Evolutionary conservation across 2,113 vertebrate species (phyloP).

Genomic region (Mastomys coucha): DNA sequence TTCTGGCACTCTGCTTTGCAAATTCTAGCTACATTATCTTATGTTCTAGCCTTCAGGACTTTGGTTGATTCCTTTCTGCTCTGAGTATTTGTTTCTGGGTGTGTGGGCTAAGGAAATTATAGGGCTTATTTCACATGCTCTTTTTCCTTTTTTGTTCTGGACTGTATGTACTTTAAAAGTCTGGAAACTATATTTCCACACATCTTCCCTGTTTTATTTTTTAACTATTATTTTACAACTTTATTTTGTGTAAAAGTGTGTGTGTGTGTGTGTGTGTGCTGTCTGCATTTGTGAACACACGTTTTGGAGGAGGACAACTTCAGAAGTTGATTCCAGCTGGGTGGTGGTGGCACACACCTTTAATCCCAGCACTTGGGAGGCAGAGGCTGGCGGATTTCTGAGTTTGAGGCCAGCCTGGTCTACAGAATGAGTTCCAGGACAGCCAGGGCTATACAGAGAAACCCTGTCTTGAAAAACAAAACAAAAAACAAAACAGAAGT

Average conservation of each 20-base stretch:
- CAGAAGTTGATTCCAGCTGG: neutral
- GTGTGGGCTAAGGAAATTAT: neutral
- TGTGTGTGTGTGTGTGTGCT: neutral
- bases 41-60: neutral
- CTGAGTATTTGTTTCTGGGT: neutral
- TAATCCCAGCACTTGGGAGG: too few species aligned
- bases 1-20: neutral
- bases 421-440: too few species aligned
- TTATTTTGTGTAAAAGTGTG: neutral
- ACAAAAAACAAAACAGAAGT: neutral
- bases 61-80: neutral
- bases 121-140: neutral
- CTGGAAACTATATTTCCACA: neutral
- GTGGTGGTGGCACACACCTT: too few species aligned
- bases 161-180: neutral
- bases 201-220: neutral
- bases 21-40: neutral
- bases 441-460: too few species aligned
- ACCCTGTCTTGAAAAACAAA: too few species aligned
- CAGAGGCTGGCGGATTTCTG: too few species aligned
- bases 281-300: neutral
- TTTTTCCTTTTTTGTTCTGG: neutral
- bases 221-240: neutral
- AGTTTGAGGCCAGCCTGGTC: too few species aligned
- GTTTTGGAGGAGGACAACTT: neutral